phyloP scores from a whole-genome alignment of 2,888 invertebrate genomes.

The Chirona hameri region DNA sequence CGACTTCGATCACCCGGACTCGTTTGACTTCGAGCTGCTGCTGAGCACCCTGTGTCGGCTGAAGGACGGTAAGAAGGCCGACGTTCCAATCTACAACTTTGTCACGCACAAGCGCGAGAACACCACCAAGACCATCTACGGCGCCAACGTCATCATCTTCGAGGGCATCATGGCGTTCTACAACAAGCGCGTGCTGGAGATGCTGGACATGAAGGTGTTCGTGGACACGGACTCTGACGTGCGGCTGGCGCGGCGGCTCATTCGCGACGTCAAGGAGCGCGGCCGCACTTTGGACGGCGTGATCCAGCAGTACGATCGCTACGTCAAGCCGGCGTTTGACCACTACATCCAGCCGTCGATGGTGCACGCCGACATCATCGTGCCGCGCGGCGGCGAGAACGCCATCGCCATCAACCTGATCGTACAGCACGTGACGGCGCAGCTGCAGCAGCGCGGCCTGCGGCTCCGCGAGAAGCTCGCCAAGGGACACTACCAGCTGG shows the following conservation, averaged over 20 bases:
- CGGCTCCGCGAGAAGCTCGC: slow-evolving; percentile 87
- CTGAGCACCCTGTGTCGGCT: slow-evolving; percentile 76
- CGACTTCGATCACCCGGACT: slow-evolving; percentile 99
- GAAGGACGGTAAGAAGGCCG: slow-evolving; percentile 90
- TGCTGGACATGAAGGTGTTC: slow-evolving; percentile 98
- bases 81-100: slow-evolving; percentile 98
- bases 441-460: slow-evolving; percentile 87
- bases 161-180: slow-evolving; percentile 97
- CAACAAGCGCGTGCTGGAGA: slow-evolving; percentile 69
- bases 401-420: slow-evolving; percentile 95
- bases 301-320: slow-evolving; percentile 89
- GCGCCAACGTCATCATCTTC: slow-evolving; percentile 98
- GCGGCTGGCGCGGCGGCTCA: slow-evolving; percentile 80
- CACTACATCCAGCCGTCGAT: slow-evolving; percentile 88
- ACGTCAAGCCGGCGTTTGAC: slow-evolving; percentile 97
- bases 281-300: slow-evolving; percentile 93
- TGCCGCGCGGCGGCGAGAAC: slow-evolving; percentile 95
- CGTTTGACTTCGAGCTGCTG: slow-evolving; percentile 94
- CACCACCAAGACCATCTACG: slow-evolving; percentile 96
- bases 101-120: slow-evolving; percentile 84
- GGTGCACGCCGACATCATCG: slow-evolving; percentile 92
- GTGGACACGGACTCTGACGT: slow-evolving; percentile 98
- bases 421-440: slow-evolving; percentile 97
- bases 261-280: slow-evolving; percentile 85
- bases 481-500: slow-evolving; percentile 66